Evolutionary conservation across 2,113 vertebrate species (phyloP).

Genomic region (Vimba vimba): DNA sequence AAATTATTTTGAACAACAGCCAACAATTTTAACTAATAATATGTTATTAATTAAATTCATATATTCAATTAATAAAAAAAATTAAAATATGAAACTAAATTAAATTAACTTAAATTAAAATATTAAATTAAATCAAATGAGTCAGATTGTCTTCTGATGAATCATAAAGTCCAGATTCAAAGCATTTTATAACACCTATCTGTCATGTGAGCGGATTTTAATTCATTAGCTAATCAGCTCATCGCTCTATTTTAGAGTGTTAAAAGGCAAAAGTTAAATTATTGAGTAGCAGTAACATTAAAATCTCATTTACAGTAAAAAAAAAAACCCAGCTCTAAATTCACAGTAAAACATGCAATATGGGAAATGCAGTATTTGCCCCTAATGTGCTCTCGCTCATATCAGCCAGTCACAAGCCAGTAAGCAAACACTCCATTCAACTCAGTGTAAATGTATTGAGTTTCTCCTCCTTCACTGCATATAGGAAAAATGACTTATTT

Average conservation of each 20-base stretch:
- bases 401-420: conserved; percentile 33
- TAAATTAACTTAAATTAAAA: not conserved
- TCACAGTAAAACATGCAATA: not conserved
- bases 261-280: not conserved
- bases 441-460: conserved; percentile 30
- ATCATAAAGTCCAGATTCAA: not conserved
- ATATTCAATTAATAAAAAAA: not conserved
- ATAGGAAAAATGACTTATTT: conserved; percentile 51
- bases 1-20: not conserved
- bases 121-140: not conserved
- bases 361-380: conserved; percentile 8
- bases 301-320: conserved; percentile 30
- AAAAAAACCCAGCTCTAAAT: not conserved
- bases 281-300: not conserved
- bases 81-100: not conserved
- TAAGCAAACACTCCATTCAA: conserved; percentile 39
- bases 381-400: conserved; percentile 21
- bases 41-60: not conserved
- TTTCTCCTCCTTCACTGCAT: conserved; percentile 31
- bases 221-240: not conserved
- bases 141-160: not conserved
- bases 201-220: not conserved
- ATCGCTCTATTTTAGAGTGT: not conserved
- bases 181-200: not conserved
- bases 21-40: not conserved